Base-by-base conservation (phyloP, 2,113 vertebrate species). In the Gasterosteus nipponicus region DNA sequence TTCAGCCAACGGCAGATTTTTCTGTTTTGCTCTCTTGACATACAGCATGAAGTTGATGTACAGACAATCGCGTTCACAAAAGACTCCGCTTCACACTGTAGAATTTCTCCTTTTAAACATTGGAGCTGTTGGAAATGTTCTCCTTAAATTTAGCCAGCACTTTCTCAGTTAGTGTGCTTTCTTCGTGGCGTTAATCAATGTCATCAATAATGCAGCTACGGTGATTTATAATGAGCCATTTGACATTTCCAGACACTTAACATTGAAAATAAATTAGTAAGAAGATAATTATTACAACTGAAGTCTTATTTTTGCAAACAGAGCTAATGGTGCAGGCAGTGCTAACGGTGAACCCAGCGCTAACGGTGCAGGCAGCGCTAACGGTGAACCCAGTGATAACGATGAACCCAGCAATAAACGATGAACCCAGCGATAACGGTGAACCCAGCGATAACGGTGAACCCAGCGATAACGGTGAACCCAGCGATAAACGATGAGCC, bases 1-100 rank as follows among this genome's bases (percentile, higher is more conserved):
- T 70, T 73, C 63, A 47, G 49, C 29, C 26, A 53, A 41, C 57
- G 44, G 82, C 59, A 57, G 53, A n/a, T 73, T 66, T 74, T 35
- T 74, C 56, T 42, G 35, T 54, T 80, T 57, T 64, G 46, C 73
- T 64, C 41, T 46, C 58, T 51, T 60, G 60, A 72, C 66, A 49
- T 33, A 19, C 7, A 19, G 26, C 49, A 42, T 35, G 16, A 58
- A 47, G 46, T 31, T 69, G 15, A 81, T 39, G 38, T 53, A 61
- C 54, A 46, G 16, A 57, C 70, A 26, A 12, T 38, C 70, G 1
- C 2, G n/a, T 66, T 58, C 15, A 73, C 49, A 33, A 73, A 42
- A n/a, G 19, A 0, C 53, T 12, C 57, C 61, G 3, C 58, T 42
- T 58, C 35, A 41, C 22, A 33, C 35, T 9, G 1, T 62, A 56